Conservation (phyloP, 2,888 invertebrate genomes). For the Tupiocoris notatus region DNA sequence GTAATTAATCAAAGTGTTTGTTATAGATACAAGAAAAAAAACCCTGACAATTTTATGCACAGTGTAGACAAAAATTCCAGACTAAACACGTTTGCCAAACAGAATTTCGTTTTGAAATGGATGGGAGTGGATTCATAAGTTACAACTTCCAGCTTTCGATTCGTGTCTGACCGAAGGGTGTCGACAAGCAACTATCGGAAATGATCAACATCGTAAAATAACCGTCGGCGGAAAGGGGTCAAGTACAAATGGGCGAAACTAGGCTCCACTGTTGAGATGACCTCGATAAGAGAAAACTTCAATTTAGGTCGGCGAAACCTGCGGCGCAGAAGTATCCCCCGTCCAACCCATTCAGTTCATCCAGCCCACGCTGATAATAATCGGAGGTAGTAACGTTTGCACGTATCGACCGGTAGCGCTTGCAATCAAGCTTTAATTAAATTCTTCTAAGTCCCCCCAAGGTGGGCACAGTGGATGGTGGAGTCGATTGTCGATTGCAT, state of each 20-base stretch:
- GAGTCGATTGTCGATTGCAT: background rate
- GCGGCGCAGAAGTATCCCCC: background rate
- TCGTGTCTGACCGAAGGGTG: too few relatives aligned
- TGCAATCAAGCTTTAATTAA: background rate
- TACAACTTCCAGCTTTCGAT: too few relatives aligned
- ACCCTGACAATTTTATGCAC: too few relatives aligned
- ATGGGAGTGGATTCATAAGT: too few relatives aligned
- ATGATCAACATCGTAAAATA: background rate
- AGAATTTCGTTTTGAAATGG: too few relatives aligned
- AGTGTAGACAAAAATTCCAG: too few relatives aligned
- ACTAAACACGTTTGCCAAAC: too few relatives aligned
- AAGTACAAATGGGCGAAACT: background rate
- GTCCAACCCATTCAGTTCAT: background rate
- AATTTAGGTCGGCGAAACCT: background rate
- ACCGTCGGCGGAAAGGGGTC: background rate
- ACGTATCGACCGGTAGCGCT: background rate
- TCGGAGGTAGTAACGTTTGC: background rate
- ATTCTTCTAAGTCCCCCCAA: background rate
- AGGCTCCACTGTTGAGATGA: background rate
- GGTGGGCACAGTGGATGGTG: background rate
- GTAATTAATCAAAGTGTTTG: too few relatives aligned
- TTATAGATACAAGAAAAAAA: too few relatives aligned
- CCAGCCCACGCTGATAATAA: background rate
- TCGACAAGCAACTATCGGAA: too few relatives aligned
- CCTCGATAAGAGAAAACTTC: background rate